Evolutionary conservation across 2,888 invertebrate species (phyloP), one percentile per base, ranked within the genome.

Genomic region (Lycia hirtaria): DNA sequence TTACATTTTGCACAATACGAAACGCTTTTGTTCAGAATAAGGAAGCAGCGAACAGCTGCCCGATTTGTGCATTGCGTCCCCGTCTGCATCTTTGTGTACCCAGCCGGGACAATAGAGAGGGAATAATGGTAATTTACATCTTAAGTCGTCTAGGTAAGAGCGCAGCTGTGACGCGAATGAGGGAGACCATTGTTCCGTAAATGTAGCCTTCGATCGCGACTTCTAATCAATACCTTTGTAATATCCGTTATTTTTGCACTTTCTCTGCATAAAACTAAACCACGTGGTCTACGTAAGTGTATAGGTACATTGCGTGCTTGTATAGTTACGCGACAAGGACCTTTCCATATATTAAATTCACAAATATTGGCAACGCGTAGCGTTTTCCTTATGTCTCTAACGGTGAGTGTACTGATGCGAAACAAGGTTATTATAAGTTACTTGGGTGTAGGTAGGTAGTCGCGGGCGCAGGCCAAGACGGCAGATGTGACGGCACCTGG

Each of bases 51-150:
- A 60, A 83, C 92, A 92, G 92, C 92, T 92, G 92, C 91, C 81
- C 78, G 87, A 85, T 87, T 88, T 87, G 87, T 89, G 89, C 88
- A 88, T 80, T 81, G 73, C 83, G 84, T 84, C 86, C 88, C 88
- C 87, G 87, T 88, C 88, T 87, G 84, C 87, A 89, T 90, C 87
- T 87, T 88, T 87, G 86, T 88, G 80, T 80, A 78, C 78, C 77
- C 77, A 77, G 78, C 68, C 62, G 73, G 81, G 72, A 91, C 90
- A 91, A 91, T 86, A 69, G 81, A 61, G 57, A 44, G 64, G 67
- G 79, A 85, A 90, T 91, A 92, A 91, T 88, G 90, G 89, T 87
- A 90, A 92, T 92, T 91, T 89, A 85, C 89, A 92, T 91, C 91
- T 91, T 90, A 89, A 87, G 90, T 87, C 88, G 84, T 81, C 85